Evolutionary conservation across 2,113 vertebrate species (phyloP), one percentile per base, ranked within the genome.

Genomic region (Elachura formosa): DNA sequence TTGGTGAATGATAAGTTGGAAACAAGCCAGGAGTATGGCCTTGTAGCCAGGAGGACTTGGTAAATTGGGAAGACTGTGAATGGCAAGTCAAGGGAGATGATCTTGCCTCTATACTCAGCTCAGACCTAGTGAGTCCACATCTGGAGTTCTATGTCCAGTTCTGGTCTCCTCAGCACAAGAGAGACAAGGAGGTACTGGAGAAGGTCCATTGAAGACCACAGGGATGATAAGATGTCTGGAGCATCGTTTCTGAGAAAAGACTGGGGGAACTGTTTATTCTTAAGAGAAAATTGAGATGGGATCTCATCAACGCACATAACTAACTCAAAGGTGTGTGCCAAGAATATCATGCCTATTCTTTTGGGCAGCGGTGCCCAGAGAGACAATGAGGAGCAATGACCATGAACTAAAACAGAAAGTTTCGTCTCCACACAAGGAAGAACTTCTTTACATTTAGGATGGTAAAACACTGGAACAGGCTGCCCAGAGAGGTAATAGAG

Each of bases 351-450:
- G 12, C 28, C 28, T 14, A 38, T 12, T 56, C 17, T 21, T 34
- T 66, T 22, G n/a, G n/a, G n/a, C 23, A n/a, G 15, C 16, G 2
- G 14, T 61, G 10, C 8, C 23, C 54, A 45, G 38, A 7, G 12
- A 24, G 2, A n/a, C 14, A 19, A 61, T 18, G 4, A 68, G 7
- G 40, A 63, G 14, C 18, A 31, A 29, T 34, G 6, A 5, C 10
- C 23, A 40, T 48, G 25, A 66, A 56, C 6, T 56, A 16, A 66
- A 75, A 31, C 31, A 34, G 20, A 66, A 58, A 49, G 13, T 31
- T 58, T 56, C 34, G 48, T 25, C 31, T 49, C 9, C 48, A n/a
- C 41, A 41, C 0, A 0, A 56, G 31, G 43, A 41, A 34, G 41
- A 74, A 20, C 8, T 49, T 55, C 11, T 46, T 49, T 49, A 31